phyloP scores from a whole-genome alignment of 2,113 vertebrate genomes.

The Calidris pygmaea region DNA sequence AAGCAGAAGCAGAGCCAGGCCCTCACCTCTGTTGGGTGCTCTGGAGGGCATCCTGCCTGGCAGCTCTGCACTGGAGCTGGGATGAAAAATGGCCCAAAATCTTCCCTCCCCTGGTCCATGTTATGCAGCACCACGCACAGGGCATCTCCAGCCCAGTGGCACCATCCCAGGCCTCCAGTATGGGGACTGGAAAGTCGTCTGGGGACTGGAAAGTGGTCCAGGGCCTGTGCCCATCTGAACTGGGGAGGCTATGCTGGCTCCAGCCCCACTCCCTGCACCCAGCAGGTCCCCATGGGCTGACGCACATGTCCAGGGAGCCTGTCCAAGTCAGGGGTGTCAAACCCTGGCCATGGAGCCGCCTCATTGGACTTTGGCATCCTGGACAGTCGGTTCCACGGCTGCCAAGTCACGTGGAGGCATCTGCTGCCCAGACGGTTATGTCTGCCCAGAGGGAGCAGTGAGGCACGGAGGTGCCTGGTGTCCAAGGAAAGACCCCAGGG shows the following conservation, averaged over 20 bases:
- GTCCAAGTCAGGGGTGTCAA: neutral
- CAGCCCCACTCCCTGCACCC: neutral
- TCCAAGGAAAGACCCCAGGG: neutral
- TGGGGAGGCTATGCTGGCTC: neutral
- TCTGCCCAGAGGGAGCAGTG: neutral
- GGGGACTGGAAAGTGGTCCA: neutral
- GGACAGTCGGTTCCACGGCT: fast-evolving
- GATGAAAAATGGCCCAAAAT: neutral
- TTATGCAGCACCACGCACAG: fast-evolving
- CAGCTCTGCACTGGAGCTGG: neutral
- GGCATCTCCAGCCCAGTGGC: neutral
- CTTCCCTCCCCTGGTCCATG: neutral
- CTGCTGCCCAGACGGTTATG: neutral
- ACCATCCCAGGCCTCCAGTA: neutral
- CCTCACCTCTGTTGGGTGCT: fast-evolving
- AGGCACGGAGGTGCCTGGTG: neutral
- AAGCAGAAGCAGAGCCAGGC: neutral
- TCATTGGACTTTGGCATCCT: neutral
- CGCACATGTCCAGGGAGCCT: fast-evolving
- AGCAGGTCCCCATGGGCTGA: neutral
- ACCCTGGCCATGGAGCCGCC: neutral
- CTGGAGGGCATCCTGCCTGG: neutral
- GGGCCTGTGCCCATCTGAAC: neutral
- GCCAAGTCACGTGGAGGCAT: neutral
- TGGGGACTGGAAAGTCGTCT: fast-evolving